Conservation (phyloP, 2,888 invertebrate species). For the Timema cristinae region DNA sequence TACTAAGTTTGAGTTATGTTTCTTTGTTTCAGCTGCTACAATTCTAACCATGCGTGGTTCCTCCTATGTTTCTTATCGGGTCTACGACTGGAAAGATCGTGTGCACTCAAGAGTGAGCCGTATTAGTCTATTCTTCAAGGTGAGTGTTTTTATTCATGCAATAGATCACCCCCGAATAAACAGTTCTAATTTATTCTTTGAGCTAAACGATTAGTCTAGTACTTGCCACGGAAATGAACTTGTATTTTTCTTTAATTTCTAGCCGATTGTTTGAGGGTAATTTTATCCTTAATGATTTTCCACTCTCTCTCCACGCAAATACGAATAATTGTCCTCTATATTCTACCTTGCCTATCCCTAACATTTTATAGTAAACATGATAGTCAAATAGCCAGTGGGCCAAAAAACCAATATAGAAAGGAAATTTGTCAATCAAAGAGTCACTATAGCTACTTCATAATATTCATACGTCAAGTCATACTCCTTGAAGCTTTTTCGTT, state of each 20-base stretch:
- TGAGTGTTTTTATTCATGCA: constrained; percentile 40
- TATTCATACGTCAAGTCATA: no score
- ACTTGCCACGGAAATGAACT: not conserved
- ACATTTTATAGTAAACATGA: no score
- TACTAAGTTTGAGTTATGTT: not conserved
- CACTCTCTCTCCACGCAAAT: not conserved
- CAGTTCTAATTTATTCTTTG: not conserved
- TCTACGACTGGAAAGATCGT: constrained; percentile 89
- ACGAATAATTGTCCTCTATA: no score
- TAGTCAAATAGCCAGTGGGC: no score
- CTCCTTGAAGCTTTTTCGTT: no score
- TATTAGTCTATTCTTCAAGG: constrained; percentile 85
- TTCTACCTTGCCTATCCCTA: no score
- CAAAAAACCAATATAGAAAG: no score
- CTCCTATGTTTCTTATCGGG: constrained; percentile 86
- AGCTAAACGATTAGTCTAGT: not conserved
- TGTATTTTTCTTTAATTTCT: not conserved
- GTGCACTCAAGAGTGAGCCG: constrained; percentile 83
- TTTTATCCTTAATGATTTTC: not conserved
- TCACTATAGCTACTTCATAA: no score
- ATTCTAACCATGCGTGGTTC: constrained; percentile 83
- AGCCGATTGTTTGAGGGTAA: not conserved
- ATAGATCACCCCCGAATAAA: not conserved
- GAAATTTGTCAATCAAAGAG: no score
- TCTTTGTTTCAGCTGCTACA: constrained; percentile 66